Evolutionary conservation across 2,797 vertebrate genomes (phyloP).

Genomic region (Pseudomugil tenellus): DNA sequence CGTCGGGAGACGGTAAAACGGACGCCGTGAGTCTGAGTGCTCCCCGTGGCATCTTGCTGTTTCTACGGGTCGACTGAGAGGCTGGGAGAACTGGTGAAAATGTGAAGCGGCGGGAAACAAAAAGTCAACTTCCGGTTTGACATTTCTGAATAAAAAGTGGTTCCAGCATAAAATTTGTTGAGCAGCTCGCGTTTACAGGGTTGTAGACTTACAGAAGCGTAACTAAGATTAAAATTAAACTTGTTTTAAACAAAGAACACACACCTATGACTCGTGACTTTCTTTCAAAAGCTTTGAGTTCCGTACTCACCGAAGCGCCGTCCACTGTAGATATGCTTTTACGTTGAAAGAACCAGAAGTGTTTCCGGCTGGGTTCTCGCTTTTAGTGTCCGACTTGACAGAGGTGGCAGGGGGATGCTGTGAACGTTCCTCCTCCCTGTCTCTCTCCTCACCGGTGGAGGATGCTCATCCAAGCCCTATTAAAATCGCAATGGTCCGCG

Average conservation of each 20-base stretch:
- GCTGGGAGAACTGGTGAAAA: slow-evolving; percentile 38
- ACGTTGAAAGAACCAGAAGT: slow-evolving; percentile 23
- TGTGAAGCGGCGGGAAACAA: slow-evolving; percentile 12
- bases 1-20: slow-evolving; percentile 65
- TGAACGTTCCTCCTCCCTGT: slow-evolving; percentile 24
- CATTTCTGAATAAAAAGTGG: slow-evolving; percentile 56
- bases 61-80: slow-evolving; percentile 63
- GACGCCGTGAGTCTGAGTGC: slow-evolving; percentile 66
- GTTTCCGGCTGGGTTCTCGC: slow-evolving; percentile 21
- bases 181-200: no score
- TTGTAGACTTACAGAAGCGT: neutral
- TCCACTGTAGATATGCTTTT: slow-evolving; percentile 3
- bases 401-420: slow-evolving; percentile 13
- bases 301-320: slow-evolving; percentile 16
- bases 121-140: neutral
- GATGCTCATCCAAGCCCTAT: slow-evolving; percentile 31
- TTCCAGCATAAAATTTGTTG: accelerated
- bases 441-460: slow-evolving; percentile 32
- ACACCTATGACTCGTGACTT: neutral
- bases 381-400: slow-evolving; percentile 25
- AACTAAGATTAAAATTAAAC: neutral
- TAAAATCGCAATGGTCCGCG: slow-evolving; percentile 51
- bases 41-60: slow-evolving; percentile 72
- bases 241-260: neutral
- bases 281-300: accelerated